A percentile compares a stretch with the other conserved stretches of the same genome.
phyloP scores from a whole-genome alignment of 37 sponge, comb jelly and placozoan species.

The Beroe ovata region DNA sequence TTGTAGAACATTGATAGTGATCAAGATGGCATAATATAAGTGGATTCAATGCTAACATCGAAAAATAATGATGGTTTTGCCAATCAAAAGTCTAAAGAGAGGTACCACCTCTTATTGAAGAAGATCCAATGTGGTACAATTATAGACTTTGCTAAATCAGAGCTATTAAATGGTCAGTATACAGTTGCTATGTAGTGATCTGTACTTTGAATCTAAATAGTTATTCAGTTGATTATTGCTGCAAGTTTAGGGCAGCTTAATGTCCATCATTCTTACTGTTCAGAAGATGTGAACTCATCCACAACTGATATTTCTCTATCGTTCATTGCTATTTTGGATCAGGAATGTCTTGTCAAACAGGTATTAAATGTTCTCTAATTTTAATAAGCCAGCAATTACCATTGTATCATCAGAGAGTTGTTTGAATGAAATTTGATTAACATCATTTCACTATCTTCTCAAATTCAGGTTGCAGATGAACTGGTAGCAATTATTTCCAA shows the following conservation, averaged over 20 bases:
- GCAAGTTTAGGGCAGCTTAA: neutral
- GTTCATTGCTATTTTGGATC: neutral
- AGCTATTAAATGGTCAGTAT: neutral
- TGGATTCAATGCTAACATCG: too few species aligned
- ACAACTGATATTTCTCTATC: neutral
- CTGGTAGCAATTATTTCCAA: neutral
- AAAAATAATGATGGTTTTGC: too few species aligned
- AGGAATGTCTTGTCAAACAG: conserved; percentile 45
- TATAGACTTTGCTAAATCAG: neutral
- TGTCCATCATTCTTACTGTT: too few species aligned
- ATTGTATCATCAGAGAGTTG: neutral
- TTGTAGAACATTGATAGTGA: too few species aligned
- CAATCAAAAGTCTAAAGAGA: too few species aligned
- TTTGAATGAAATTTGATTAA: neutral
- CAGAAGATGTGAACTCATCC: neutral
- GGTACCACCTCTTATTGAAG: neutral
- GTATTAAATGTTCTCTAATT: neutral
- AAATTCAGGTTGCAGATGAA: conserved; percentile 20
- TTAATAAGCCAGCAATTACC: neutral
- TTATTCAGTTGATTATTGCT: too few species aligned
- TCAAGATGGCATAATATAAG: too few species aligned
- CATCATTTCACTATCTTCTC: neutral
- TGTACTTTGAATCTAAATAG: too few species aligned
- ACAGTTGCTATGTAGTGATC: too few species aligned
- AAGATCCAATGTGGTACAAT: neutral